Conservation (phyloP, 2,797 vertebrate genomes). For the Euthynnus affinis region DNA sequence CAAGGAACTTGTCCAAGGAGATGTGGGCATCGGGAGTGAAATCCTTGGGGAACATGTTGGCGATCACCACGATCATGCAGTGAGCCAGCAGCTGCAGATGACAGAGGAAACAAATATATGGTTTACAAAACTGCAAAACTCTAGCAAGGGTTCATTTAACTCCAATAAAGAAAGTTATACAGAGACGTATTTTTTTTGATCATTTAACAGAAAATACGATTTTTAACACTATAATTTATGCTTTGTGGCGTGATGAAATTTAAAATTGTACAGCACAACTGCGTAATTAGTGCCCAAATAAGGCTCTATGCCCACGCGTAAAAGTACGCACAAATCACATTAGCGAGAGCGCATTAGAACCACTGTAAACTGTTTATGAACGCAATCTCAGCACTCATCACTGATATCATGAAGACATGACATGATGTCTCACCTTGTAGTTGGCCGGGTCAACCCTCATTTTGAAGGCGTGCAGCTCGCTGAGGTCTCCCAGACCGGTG, state of each 20-base stretch:
- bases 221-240: neutral
- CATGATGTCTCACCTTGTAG: slow-evolving; percentile 80
- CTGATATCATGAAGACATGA: no score
- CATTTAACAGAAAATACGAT: no score
- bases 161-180: no score
- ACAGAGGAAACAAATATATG: neutral
- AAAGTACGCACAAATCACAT: neutral
- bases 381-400: neutral
- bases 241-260: neutral
- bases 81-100: slow-evolving; percentile 90
- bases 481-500: slow-evolving; percentile 76
- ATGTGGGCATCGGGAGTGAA: slow-evolving; percentile 86
- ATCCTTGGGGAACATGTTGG: slow-evolving; percentile 63
- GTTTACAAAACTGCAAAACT: neutral
- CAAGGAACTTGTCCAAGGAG: slow-evolving; percentile 91
- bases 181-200: no score
- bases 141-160: neutral
- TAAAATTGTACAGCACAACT: neutral
- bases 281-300: neutral
- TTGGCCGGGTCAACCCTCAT: slow-evolving; percentile 87
- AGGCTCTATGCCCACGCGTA: no score
- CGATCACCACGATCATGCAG: slow-evolving; percentile 86
- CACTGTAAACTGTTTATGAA: no score
- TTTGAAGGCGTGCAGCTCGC: slow-evolving; percentile 85
- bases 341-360: neutral